Percentiles rank a stretch among this genome's conserved stretches.
Conservation (phyloP, 1,140 invertebrate species). For the Drosophila neocordata region DNA sequence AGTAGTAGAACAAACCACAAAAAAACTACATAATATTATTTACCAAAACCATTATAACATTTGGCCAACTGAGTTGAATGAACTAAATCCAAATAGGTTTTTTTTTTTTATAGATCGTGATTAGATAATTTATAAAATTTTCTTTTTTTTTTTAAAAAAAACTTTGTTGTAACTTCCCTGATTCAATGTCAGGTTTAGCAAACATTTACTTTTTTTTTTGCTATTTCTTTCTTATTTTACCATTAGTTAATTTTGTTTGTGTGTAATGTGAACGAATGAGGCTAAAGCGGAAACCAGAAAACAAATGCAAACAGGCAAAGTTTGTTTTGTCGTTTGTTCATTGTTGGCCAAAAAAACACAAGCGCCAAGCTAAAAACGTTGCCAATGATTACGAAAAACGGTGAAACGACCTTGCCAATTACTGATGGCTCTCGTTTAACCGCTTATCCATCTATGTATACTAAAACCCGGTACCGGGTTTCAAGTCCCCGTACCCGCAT, state of each 20-base stretch:
- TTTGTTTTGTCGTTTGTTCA: constrained; percentile 58
- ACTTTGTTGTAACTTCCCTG: constrained; percentile 4
- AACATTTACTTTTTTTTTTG: not conserved
- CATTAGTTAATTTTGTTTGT: constrained; percentile 12
- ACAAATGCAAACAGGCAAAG: constrained; percentile 60
- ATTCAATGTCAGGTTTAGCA: constrained; percentile 3
- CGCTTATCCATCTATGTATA: not conserved
- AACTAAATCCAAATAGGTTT: no score
- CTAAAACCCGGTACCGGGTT: constrained; percentile 17
- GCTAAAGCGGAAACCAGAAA: constrained; percentile 26
- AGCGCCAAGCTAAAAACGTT: constrained; percentile 58
- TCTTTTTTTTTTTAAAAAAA: no score
- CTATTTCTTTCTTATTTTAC: not conserved
- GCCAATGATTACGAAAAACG: constrained; percentile 76
- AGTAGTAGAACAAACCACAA: not conserved
- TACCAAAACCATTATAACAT: constrained; percentile 1
- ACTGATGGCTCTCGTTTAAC: constrained; percentile 44
- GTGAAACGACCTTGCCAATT: constrained; percentile 76
- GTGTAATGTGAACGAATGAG: constrained; percentile 28
- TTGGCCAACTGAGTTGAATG: not conserved
- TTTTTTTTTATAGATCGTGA: constrained; percentile 2
- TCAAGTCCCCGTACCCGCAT: constrained; percentile 20
- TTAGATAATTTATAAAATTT: not conserved
- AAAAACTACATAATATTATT: not conserved
- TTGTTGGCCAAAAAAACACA: constrained; percentile 47